These are phyloP conservation scores for Drosophila flavopinicola DNA, from an alignment of 2,888 invertebrate genomes.

Conservation along the genomic window DNA sequence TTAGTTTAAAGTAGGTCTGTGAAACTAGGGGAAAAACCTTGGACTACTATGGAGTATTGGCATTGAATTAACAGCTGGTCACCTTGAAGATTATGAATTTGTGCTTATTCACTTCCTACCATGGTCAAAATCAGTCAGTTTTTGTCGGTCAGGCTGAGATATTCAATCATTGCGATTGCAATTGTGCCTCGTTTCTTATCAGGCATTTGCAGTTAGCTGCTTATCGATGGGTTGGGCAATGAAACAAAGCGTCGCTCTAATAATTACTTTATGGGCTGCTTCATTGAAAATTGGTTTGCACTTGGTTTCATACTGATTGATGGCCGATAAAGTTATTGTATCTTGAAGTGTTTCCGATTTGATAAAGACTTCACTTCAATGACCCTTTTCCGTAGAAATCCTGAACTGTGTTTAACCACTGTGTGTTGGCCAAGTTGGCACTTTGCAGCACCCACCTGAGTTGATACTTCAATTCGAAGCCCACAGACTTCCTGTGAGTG, in stretches of 20 bases:
- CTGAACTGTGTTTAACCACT: conserved; percentile 30
- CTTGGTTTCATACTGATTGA: conserved; percentile 37
- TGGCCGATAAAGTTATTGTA: conserved; percentile 63
- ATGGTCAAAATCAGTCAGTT: conserved; percentile 32
- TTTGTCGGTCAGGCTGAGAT: conserved; percentile 9
- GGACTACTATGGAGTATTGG: conserved; percentile 51
- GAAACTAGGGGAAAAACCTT: conserved; percentile 45
- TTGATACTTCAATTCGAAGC: conserved; percentile 52
- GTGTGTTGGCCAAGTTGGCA: conserved; percentile 29
- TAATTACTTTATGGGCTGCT: conserved; percentile 21
- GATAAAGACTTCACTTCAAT: conserved; percentile 25
- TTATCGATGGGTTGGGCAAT: conserved; percentile 13
- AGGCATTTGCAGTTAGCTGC: conserved; percentile 23
- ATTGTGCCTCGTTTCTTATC: conserved; percentile 29
- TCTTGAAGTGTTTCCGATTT: conserved; percentile 66
- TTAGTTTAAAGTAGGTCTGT: background rate
- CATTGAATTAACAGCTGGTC: conserved; percentile 28
- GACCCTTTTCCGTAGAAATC: conserved; percentile 22
- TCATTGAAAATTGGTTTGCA: conserved; percentile 70
- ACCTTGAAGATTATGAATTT: conserved; percentile 42
- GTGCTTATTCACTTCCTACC: conserved; percentile 56
- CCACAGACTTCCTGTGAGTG: conserved; percentile 73
- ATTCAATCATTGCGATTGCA: conserved; percentile 27
- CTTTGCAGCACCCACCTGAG: conserved; percentile 62
- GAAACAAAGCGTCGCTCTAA: conserved; percentile 6